phyloP scores from a whole-genome alignment of 2,888 invertebrate genomes.

The Synanthedon formicaeformis region DNA sequence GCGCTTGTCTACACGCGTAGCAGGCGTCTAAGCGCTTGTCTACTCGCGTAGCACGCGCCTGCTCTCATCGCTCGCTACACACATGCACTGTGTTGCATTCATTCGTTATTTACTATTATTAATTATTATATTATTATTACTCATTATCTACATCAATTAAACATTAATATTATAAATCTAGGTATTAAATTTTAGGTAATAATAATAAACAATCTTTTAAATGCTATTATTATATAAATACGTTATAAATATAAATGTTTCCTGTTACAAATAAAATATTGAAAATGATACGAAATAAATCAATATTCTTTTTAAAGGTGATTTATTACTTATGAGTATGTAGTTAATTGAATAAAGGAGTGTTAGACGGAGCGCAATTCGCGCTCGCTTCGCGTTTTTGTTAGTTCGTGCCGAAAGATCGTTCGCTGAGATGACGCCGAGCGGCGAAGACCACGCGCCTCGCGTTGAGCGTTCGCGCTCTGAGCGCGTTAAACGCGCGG shows the following conservation, averaged over 20 bases:
- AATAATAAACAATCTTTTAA: conserved; percentile 72
- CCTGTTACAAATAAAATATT: conserved; percentile 72
- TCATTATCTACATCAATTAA: conserved; percentile 70
- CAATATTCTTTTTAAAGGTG: conserved; percentile 70
- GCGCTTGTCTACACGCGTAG: conserved; percentile 10
- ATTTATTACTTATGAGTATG: conserved; percentile 69
- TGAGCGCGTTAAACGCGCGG: conserved; percentile 5
- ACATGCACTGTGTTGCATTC: conserved; percentile 59
- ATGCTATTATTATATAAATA: conserved; percentile 72
- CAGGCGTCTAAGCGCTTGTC: conserved; percentile 10
- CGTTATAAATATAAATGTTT: conserved; percentile 72
- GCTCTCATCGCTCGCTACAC: conserved; percentile 43
- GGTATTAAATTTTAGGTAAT: conserved; percentile 72
- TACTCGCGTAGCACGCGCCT: conserved; percentile 15
- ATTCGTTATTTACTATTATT: conserved; percentile 49
- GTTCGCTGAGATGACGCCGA: conserved; percentile 42
- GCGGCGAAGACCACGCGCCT: conserved; percentile 13
- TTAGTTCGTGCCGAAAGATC: conserved; percentile 54
- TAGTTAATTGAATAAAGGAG: conserved; percentile 69
- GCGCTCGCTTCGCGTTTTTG: conserved; percentile 60
- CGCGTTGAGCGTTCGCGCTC: conserved; percentile 2
- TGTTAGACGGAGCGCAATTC: conserved; percentile 58
- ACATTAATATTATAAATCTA: conserved; percentile 69
- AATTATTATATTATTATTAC: conserved; percentile 46
- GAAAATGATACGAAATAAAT: conserved; percentile 70